phyloP scores from a whole-genome alignment of 2,797 vertebrate genomes.

The Rhinoraja longicauda region DNA sequence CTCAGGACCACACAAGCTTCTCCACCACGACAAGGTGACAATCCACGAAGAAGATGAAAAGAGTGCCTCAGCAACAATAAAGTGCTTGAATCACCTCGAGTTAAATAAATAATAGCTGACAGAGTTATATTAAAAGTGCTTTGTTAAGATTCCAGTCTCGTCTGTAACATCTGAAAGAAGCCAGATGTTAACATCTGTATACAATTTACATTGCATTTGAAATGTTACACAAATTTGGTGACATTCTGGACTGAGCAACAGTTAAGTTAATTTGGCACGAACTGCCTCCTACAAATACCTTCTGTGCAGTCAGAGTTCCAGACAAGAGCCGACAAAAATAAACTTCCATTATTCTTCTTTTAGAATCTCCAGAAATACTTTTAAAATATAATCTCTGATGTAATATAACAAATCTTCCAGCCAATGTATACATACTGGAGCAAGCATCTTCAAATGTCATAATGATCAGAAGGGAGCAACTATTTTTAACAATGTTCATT shows the following conservation, averaged over 20 bases:
- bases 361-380: no score
- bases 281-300: neutral
- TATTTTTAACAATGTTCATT: no score
- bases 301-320: neutral
- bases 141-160: neutral
- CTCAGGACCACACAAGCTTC: no score
- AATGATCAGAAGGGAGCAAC: no score
- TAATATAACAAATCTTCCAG: no score
- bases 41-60: no score
- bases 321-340: neutral
- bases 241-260: neutral
- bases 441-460: no score
- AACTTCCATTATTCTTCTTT: no score
- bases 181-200: neutral
- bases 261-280: conserved; percentile 7
- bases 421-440: no score
- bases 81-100: neutral
- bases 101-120: neutral
- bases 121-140: neutral
- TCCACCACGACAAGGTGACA: no score
- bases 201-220: neutral
- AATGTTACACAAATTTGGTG: conserved; percentile 14
- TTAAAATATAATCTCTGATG: no score
- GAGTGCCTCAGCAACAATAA: neutral
- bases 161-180: neutral